Evolutionary conservation across 1,140 invertebrate species (phyloP).

Genomic region (Rhizoglyphus robini): DNA sequence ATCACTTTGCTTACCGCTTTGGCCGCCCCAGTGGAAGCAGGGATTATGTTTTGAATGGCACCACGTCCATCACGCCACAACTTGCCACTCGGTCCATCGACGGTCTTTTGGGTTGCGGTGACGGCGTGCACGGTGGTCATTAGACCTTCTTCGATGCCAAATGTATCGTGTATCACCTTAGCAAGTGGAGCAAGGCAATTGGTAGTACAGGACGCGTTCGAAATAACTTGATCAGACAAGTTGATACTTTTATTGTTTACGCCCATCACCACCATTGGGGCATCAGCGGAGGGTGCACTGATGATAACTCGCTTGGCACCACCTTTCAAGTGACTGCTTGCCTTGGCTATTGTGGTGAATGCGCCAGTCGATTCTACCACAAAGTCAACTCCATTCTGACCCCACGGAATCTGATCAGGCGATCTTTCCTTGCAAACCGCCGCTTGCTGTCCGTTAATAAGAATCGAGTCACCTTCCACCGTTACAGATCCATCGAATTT

Average conservation of each 20-base stretch:
- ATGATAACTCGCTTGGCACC: slow-evolving; percentile 96
- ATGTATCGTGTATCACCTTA: slow-evolving; percentile 88
- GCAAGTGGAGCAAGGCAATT: slow-evolving; percentile 96
- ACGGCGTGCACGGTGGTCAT: slow-evolving; percentile 98
- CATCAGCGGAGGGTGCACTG: slow-evolving; percentile 86
- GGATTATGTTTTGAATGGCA: slow-evolving; percentile 92
- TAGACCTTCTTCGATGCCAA: slow-evolving; percentile 84
- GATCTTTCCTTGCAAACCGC: slow-evolving; percentile 63
- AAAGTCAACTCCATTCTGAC: slow-evolving; percentile 69
- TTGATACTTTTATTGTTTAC: slow-evolving; percentile 77
- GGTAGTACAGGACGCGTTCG: slow-evolving; percentile 96
- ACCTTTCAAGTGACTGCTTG: slow-evolving; percentile 64
- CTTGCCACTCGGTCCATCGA: slow-evolving; percentile 89
- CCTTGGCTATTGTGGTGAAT: slow-evolving; percentile 87
- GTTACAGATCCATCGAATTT: slow-evolving; percentile 67
- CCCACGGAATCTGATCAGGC: slow-evolving; percentile 77
- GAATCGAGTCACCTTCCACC: slow-evolving; percentile 54
- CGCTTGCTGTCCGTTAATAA: slow-evolving; percentile 76
- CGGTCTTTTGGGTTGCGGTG: slow-evolving; percentile 93
- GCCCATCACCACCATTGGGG: slow-evolving; percentile 91
- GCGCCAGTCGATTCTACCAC: slow-evolving; percentile 95
- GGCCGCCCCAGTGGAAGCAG: slow-evolving; percentile 90
- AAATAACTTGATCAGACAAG: slow-evolving; percentile 61
- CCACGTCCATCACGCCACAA: slow-evolving; percentile 93
- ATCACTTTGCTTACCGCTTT: slow-evolving; percentile 97